Evolutionary conservation across 2,888 invertebrate species (phyloP), one percentile per base, ranked within the genome.

Genomic region (Euphydryas editha): DNA sequence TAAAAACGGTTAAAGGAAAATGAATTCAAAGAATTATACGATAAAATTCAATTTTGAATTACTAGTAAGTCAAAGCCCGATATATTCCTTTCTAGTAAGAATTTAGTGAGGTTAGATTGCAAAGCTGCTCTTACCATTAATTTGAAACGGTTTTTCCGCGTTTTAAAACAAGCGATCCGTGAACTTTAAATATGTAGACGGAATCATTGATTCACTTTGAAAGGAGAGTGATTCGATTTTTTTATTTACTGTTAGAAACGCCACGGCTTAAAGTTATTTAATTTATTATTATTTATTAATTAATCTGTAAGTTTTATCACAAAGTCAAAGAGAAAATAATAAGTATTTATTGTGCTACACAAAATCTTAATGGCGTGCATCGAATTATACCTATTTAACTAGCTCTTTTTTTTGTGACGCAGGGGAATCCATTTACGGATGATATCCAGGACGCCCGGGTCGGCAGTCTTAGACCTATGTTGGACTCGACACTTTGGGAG

Each of bases 61-160:
- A 13, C 64, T 17, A 57, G 15, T 13, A 51, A 30, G 24, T 39
- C 17, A 15, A 18, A 54, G 51, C 39, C 46, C 57, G 60, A 51
- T 68, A 47, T 65, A 60, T 62, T 59, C 56, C 10, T 39, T 61
- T 20, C 49, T 46, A 58, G 55, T 46, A 65, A 61, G 51, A 59
- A 42, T 55, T 65, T 64, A 42, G 55, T 61, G 58, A 57, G 54
- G 54, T 46, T 61, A 68, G 62, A 58, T 61, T 61, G 51, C 58
- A 62, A 58, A 59, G 62, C 65, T 65, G 54, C 57, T 65, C 60
- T 65, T 65, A 20, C 21, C 68, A 59, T 66, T 68, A 62, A 66
- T 62, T 66, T 66, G 44, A 67, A 63, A 60, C 54, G 59, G 59
- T 69, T 67, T 67, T 69, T 57, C 47, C 46, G 30, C 18, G 24